Evolutionary conservation across 2,113 vertebrate genomes (phyloP), one percentile per base, ranked within the genome.

Genomic region (Centropus bengalensis): DNA sequence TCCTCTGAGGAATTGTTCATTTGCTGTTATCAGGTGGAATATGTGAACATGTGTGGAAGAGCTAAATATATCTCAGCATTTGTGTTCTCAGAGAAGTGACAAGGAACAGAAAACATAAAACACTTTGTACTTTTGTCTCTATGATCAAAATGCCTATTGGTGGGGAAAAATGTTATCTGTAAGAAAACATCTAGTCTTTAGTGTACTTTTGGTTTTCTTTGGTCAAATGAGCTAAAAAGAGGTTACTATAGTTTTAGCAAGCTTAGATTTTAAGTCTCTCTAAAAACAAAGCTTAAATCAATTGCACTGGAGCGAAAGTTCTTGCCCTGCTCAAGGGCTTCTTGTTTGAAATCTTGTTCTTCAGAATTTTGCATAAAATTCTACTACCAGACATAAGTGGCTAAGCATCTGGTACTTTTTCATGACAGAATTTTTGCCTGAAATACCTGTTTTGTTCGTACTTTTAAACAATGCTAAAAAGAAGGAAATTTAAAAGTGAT

Each of bases 271-370:
- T 47, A 86, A 68, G 56, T 68, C 36, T 69, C 88, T 75, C 28
- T 62, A 66, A 75, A 91, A 81, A 82, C 36, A 80, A 81, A 83
- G 54, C 82, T 45, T 55, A 36, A 69, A 47, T 86, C 7, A 42
- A 77, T 92, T 88, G 42, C 67, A 30, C 28, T 71, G 27, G 27
- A 78, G 18, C 81, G 80, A 64, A 66, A 81, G 69, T 90, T 95
- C 88, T 93, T 94, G 77, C 60, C 81, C 67, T 96, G 78, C 75
- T 94, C 95, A 97, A 97, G 97, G 97, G 82, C 36, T 36, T 36
- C 36, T 36, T 36, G 36, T 36, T 69, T 94, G 36, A 77, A 78
- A 67, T 14, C 13, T 88, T 6, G 9, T 79, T 81, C 54, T 84
- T 84, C 54, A 78, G 40, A 92, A 56, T 51, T 67, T 47, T 82